These are phyloP conservation scores for Camponotus fellah DNA, from an alignment of 2,888 invertebrate species.

Conservation along the genomic window DNA sequence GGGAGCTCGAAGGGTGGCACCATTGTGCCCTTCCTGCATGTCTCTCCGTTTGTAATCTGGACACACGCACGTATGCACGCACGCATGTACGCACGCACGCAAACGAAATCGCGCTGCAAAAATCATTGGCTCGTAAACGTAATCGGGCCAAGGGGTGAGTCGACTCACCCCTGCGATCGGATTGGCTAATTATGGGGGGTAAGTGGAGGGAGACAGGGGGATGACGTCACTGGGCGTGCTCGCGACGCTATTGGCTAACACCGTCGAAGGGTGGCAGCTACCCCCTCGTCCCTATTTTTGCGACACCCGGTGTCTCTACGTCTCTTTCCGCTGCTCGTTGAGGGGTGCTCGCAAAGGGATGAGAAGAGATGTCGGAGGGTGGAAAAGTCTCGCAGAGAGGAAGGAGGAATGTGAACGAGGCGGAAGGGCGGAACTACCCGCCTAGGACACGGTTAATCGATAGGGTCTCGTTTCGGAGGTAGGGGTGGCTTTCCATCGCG, in stretches of 20 bases:
- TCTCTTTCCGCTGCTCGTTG: constrained; percentile 15
- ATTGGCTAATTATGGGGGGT: constrained; percentile 82
- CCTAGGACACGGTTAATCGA: constrained; percentile 71
- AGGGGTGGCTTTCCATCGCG: constrained; percentile 12
- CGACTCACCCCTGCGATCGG: constrained; percentile 68
- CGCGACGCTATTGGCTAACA: constrained; percentile 78
- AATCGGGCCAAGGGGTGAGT: constrained; percentile 63
- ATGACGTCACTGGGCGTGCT: constrained; percentile 82
- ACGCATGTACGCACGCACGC: constrained; percentile 23
- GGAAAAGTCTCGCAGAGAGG: constrained; percentile 24
- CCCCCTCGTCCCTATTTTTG: constrained; percentile 57
- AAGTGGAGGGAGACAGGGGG: constrained; percentile 63
- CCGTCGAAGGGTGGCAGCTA: constrained; percentile 62
- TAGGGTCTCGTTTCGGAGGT: constrained; percentile 64
- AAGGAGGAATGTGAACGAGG: constrained; percentile 26
- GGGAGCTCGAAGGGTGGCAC: constrained; percentile 38
- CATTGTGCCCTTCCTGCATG: constrained; percentile 61
- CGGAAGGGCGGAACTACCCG: constrained; percentile 66
- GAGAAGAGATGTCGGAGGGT: constrained; percentile 17
- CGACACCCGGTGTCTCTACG: constrained; percentile 25
- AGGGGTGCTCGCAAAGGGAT: constrained; percentile 55
- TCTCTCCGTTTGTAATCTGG: constrained; percentile 61
- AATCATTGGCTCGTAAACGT: constrained; percentile 78
- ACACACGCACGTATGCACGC: constrained; percentile 31
- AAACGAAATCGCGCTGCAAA: constrained; percentile 45